A percentile compares a stretch with the other conserved stretches of the same genome.
These are phyloP conservation scores for Chelonus formosanus DNA, from an alignment of 2,888 invertebrate species.

Conservation along the genomic window DNA sequence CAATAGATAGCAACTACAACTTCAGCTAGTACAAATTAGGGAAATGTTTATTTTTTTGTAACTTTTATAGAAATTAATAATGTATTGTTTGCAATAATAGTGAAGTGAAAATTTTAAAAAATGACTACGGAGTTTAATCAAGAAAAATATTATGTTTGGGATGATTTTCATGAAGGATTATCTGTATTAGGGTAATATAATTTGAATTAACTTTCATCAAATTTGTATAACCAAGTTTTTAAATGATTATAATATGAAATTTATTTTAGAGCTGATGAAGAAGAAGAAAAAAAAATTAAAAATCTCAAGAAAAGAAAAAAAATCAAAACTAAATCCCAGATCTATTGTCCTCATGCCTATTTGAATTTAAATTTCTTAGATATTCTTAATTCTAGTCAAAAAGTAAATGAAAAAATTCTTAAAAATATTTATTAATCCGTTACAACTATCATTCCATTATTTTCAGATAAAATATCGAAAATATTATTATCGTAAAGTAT, in stretches of 20 bases:
- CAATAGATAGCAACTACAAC: conserved; percentile 49
- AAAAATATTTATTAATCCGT: not conserved
- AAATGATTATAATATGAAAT: not conserved
- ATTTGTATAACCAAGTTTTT: not conserved
- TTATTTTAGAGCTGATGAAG: conserved; percentile 37
- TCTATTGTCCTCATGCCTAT: conserved; percentile 54
- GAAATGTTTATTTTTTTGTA: not conserved
- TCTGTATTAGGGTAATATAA: conserved; percentile 47
- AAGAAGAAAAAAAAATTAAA: conserved; percentile 48
- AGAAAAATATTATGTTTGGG: conserved; percentile 53
- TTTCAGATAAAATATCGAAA: conserved; percentile 70
- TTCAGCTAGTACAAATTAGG: conserved; percentile 41
- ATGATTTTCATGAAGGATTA: conserved; percentile 49
- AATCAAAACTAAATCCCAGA: conserved; percentile 34
- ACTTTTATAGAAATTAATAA: not conserved
- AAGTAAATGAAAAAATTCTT: conserved; percentile 45
- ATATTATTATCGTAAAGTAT: conserved; percentile 69
- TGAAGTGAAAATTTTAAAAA: not conserved
- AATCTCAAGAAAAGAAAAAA: conserved; percentile 35
- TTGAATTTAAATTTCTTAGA: conserved; percentile 54
- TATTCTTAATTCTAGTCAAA: conserved; percentile 51
- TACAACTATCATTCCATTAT: not conserved
- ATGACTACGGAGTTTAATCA: conserved; percentile 12
- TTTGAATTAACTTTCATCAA: not conserved
- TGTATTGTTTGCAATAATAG: not conserved